Percentiles rank a stretch among this genome's conserved stretches.
phyloP scores from a whole-genome alignment of 2,113 vertebrate genomes.

The Nannobrachium achirus region DNA sequence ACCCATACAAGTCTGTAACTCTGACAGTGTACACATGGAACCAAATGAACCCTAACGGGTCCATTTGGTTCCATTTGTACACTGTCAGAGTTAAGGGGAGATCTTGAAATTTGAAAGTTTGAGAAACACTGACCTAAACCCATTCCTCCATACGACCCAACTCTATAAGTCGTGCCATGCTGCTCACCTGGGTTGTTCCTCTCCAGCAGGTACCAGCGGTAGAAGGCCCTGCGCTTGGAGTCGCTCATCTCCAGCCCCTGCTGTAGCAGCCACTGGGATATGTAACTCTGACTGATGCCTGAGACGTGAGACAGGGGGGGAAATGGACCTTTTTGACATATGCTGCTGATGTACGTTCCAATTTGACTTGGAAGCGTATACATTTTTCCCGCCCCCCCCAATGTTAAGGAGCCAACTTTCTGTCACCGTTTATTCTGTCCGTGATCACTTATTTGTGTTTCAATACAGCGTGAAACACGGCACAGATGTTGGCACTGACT shows the following conservation, averaged over 20 bases:
- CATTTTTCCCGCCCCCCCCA: not conserved
- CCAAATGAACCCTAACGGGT: too few relatives aligned
- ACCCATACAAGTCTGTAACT: too few relatives aligned
- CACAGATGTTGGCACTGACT: too few relatives aligned
- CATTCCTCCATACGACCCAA: not conserved
- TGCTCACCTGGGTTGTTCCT: constrained; percentile 83
- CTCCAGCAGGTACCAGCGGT: constrained; percentile 87
- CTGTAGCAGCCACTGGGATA: constrained; percentile 86
- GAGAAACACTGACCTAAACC: too few relatives aligned
- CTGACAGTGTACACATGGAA: too few relatives aligned
- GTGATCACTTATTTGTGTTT: too few relatives aligned
- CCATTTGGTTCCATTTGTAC: too few relatives aligned
- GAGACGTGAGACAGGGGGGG: not conserved
- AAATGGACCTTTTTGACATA: not conserved
- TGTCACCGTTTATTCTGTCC: too few relatives aligned
- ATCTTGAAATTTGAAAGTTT: too few relatives aligned
- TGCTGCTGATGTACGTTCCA: not conserved
- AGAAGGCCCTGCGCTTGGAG: constrained; percentile 84
- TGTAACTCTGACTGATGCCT: constrained; percentile 88
- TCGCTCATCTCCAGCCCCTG: constrained; percentile 87
- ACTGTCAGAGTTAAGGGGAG: too few relatives aligned
- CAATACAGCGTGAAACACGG: too few relatives aligned
- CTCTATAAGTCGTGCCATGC: not conserved
- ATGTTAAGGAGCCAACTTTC: too few relatives aligned
- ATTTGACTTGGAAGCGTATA: not conserved